Conservation (phyloP, 2,888 invertebrate species). For the Diarsia brunnea region DNA sequence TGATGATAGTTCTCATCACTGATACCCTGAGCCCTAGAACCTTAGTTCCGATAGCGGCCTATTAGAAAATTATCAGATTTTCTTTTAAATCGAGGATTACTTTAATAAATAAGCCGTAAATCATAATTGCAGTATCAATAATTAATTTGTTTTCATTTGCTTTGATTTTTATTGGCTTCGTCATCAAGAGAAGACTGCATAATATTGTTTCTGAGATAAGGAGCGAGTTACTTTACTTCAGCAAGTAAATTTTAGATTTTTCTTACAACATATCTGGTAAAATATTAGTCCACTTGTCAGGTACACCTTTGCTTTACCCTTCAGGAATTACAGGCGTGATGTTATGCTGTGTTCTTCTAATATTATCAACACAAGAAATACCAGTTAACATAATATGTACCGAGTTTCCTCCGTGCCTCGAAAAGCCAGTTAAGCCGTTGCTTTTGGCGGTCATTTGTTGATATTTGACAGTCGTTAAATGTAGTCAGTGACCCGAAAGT, state of each 20-base stretch:
- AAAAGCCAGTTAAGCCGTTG: no score
- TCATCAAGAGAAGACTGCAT: neutral
- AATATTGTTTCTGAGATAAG: neutral
- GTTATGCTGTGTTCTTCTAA: no score
- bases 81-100: constrained; percentile 35
- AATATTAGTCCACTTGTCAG: no score
- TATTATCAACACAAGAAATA: no score
- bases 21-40: constrained; percentile 24
- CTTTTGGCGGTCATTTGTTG: no score
- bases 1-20: constrained; percentile 1
- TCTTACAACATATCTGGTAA: no score
- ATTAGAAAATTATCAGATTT: constrained; percentile 15
- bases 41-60: constrained; percentile 16
- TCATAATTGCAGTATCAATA: constrained; percentile 35
- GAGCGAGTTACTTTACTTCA: neutral
- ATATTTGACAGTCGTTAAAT: no score
- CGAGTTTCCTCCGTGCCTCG: no score
- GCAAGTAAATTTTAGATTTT: neutral
- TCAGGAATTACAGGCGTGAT: no score
- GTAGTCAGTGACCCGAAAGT: no score
- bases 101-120: constrained; percentile 45
- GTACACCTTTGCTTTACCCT: no score
- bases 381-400: no score
- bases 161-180: constrained; percentile 39
- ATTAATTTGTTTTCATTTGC: constrained; percentile 44